These are phyloP conservation scores for Drosophila sturtevanti DNA, from an alignment of 1,140 invertebrate species.

Conservation along the genomic window DNA sequence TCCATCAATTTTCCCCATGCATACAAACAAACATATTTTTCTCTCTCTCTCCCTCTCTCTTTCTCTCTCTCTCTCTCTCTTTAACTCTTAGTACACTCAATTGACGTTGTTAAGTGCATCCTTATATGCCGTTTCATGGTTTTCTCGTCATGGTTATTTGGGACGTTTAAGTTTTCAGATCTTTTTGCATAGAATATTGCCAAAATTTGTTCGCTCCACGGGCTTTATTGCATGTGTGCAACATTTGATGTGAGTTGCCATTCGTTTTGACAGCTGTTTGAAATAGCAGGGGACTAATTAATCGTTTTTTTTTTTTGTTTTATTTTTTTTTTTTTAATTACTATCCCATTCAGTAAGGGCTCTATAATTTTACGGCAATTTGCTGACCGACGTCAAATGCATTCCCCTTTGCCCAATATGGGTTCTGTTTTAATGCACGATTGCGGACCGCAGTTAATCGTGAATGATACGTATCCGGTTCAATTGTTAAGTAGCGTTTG, in stretches of 20 bases:
- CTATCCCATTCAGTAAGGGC: slow-evolving; percentile 42
- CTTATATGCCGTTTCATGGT: slow-evolving; percentile 67
- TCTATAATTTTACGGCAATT: slow-evolving; percentile 66
- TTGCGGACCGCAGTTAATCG: slow-evolving; percentile 67
- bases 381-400: slow-evolving; percentile 63
- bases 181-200: slow-evolving; percentile 60
- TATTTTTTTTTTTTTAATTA: slow-evolving; percentile 38
- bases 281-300: slow-evolving; percentile 7
- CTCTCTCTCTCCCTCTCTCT: too few relatives aligned
- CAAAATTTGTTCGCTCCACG: slow-evolving; percentile 60
- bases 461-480: slow-evolving; percentile 72
- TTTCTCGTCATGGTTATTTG: slow-evolving; percentile 40
- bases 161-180: slow-evolving; percentile 40
- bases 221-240: slow-evolving; percentile 55
- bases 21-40: too few relatives aligned
- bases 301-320: not conserved
- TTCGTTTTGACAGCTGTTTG: not conserved
- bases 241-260: slow-evolving; percentile 56
- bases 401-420: slow-evolving; percentile 72
- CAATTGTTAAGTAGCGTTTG: slow-evolving; percentile 69
- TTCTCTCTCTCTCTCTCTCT: not conserved
- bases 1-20: too few relatives aligned
- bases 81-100: slow-evolving; percentile 62
- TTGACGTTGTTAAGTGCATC: slow-evolving; percentile 59
- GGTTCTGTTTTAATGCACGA: slow-evolving; percentile 70